Evolutionary conservation across 37 sponge, comb jelly and placozoan genomes (phyloP), one percentile per base, ranked within the genome.

Genomic region (Halisarca cf. caerulea): DNA sequence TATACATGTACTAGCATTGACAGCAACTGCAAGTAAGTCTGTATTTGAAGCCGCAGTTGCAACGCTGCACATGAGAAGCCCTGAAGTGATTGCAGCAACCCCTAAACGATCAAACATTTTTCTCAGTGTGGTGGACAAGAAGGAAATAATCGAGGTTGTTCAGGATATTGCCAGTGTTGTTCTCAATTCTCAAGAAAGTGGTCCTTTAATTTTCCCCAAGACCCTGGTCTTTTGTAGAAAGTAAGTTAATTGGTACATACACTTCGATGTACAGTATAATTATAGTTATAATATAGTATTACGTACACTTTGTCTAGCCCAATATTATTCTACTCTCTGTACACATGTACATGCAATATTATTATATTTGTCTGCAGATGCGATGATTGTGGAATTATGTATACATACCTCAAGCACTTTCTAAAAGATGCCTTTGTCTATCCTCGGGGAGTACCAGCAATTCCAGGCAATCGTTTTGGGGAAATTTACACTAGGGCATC

Each of bases 1-100:
- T 3, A 58, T 34, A 21, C 30, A 84, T 74, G 41, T 85, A 8
- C 71, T 85, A 36, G 61, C 78, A 34, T 38, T 85, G 42, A 85
- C 78, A 44, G 64, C 64, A 75, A 77, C 85, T 59, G 78, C 85
- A 24, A 83, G 44, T 24, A 51, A 3, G 1, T 7, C 71, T 43
- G 72, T 70, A 7, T 43, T 1, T 36, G 45, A 70, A 70, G 55
- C 53, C 18, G 71, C 57, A 51, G 33, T 11, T 43, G 14, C 51
- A 45, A 42, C 42, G 28, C 44, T 82, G 41, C 58, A 54, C 30
- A 83, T 70, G 72, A 70, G 39, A 68, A 61, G 34, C 6, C 53
- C 83, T 27, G 20, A 0, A 40, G 53, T 83, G 23, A 66, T 69
- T 66, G 83, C 70, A 82, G n/a, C 66, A 30, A 3, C 66, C 57